Conservation (phyloP, 2,797 vertebrate genomes). For the Enteromius radiatus region DNA sequence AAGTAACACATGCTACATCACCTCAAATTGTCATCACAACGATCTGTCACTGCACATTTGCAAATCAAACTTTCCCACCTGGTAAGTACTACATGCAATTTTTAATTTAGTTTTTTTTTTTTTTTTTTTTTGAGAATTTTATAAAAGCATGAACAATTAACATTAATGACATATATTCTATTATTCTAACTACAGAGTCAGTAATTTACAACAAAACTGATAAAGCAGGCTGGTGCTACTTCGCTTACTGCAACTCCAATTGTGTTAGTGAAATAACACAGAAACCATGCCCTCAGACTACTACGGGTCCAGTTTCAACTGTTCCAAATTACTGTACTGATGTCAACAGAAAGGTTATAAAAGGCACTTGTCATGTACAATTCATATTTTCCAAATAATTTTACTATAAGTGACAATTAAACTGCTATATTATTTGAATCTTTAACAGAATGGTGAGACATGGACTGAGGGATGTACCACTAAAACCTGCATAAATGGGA, state of each 20-base stretch:
- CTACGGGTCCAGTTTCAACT: constrained; percentile 15
- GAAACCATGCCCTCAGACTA: constrained; percentile 46
- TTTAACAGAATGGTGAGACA: constrained; percentile 75
- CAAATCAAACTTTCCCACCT: constrained; percentile 36
- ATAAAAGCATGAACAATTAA: not conserved
- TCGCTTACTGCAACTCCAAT: constrained; percentile 33
- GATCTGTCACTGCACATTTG: constrained; percentile 31
- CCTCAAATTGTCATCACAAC: constrained; percentile 25
- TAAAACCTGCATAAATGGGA: constrained; percentile 75
- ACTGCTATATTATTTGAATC: constrained; percentile 14
- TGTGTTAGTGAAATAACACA: constrained; percentile 26
- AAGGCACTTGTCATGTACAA: not conserved
- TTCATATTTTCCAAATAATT: not conserved
- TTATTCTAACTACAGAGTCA: constrained; percentile 21
- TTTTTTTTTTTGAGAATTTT: not conserved
- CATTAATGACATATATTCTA: not conserved
- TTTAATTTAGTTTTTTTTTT: not conserved
- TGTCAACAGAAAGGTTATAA: constrained; percentile 9
- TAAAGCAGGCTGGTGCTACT: constrained; percentile 38
- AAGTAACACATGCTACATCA: constrained; percentile 3
- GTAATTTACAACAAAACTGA: constrained; percentile 45
- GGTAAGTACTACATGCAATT: not conserved
- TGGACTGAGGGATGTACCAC: constrained; percentile 79
- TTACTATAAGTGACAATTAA: not conserved
- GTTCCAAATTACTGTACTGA: constrained; percentile 7